These are phyloP conservation scores for Macrotus californicus DNA, from an alignment of 2,113 vertebrate genomes.

Conservation along the genomic window DNA sequence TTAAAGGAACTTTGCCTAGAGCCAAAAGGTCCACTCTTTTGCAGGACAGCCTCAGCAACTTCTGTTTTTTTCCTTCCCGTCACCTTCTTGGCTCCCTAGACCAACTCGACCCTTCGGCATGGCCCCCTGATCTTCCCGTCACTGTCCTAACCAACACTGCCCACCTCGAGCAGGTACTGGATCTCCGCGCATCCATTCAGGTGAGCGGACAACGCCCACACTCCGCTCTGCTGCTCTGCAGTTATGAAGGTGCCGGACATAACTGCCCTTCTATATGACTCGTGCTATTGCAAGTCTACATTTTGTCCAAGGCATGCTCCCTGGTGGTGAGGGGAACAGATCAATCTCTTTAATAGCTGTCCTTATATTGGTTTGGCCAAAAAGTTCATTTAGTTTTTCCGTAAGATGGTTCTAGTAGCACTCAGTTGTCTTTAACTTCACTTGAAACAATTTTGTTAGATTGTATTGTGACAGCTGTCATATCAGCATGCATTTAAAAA, in stretches of 20 bases:
- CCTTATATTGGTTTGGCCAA: neutral
- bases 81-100: neutral
- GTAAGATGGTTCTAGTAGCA: too few species aligned
- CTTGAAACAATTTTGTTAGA: too few species aligned
- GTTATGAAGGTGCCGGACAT: neutral
- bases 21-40: slow-evolving; percentile 38
- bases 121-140: neutral
- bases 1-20: slow-evolving; percentile 58
- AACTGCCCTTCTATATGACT: too few species aligned
- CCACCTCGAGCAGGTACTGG: too few species aligned
- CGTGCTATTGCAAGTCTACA: neutral
- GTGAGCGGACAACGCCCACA: neutral
- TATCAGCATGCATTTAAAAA: too few species aligned
- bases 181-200: neutral
- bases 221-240: neutral
- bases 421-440: too few species aligned
- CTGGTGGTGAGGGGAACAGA: neutral
- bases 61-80: neutral
- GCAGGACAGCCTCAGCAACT: neutral
- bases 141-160: neutral
- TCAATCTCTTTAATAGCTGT: neutral
- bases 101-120: neutral
- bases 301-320: neutral
- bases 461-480: too few species aligned
- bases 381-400: too few species aligned